phyloP scores from a whole-genome alignment of 1,140 invertebrate genomes.

The Macrocentrus cingulum region DNA sequence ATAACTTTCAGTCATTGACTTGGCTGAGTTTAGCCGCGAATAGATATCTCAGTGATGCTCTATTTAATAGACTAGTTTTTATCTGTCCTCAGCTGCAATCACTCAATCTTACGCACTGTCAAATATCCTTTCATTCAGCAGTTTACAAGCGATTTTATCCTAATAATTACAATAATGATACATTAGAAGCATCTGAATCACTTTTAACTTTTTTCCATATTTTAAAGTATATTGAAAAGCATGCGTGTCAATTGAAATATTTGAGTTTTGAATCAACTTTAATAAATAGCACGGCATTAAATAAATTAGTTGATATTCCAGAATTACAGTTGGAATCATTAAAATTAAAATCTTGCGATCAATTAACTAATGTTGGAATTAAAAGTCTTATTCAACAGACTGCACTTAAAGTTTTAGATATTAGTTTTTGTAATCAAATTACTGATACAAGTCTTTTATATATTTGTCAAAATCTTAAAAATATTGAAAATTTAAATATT shows the following conservation, averaged over 20 bases:
- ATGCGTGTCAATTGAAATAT: constrained; percentile 60
- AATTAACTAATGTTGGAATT: constrained; percentile 66
- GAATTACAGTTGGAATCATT: constrained; percentile 62
- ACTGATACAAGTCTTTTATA: constrained; percentile 64
- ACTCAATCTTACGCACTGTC: constrained; percentile 66
- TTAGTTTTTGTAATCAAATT: constrained; percentile 65
- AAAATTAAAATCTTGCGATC: constrained; percentile 65
- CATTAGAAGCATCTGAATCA: constrained; percentile 64
- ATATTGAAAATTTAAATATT: constrained; percentile 62
- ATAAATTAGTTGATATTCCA: constrained; percentile 58
- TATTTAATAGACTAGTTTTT: constrained; percentile 68
- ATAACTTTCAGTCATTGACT: constrained; percentile 62
- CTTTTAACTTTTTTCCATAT: constrained; percentile 72
- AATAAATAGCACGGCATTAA: constrained; percentile 66
- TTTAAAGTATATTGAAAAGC: constrained; percentile 61
- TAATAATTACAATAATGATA: constrained; percentile 35
- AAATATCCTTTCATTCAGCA: constrained; percentile 70
- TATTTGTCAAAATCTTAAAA: constrained; percentile 62
- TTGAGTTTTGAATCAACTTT: constrained; percentile 68
- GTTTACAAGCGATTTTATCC: constrained; percentile 70
- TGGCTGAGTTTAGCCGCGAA: constrained; percentile 66
- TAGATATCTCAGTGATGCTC: constrained; percentile 70
- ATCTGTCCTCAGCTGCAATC: constrained; percentile 63
- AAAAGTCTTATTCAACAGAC: constrained; percentile 62
- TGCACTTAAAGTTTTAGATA: constrained; percentile 63